Percentiles rank a stretch among this genome's conserved stretches.
phyloP scores from a whole-genome alignment of 2,113 vertebrate species.

The Psettodes erumei region DNA sequence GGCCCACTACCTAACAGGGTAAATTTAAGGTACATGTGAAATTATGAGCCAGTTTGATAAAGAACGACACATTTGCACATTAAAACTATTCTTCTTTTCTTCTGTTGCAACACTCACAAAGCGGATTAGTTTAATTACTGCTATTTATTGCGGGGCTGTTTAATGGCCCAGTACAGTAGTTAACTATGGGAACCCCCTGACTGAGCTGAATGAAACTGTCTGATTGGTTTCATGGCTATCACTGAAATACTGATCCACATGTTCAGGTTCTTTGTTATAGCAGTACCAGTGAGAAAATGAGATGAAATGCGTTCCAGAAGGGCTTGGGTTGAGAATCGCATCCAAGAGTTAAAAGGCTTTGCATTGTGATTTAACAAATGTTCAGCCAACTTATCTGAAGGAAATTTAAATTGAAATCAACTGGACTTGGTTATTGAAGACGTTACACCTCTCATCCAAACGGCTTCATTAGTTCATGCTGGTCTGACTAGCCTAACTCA shows the following conservation, averaged over 20 bases:
- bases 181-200: not conserved
- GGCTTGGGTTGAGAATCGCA: not conserved
- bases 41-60: slow-evolving; percentile 1
- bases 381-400: not conserved
- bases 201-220: not conserved
- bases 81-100: no score
- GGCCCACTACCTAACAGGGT: slow-evolving; percentile 3
- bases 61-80: slow-evolving; percentile 2
- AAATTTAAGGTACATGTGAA: slow-evolving; percentile 17
- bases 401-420: no score
- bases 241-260: not conserved
- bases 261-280: not conserved
- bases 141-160: not conserved
- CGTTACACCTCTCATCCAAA: no score
- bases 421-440: no score
- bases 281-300: not conserved
- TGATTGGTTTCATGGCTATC: not conserved
- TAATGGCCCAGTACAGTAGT: not conserved
- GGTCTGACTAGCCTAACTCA: no score
- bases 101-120: not conserved
- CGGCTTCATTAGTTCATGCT: no score
- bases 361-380: not conserved
- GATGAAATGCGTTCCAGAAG: no score
- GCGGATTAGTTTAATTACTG: slow-evolving; percentile 4
- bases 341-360: not conserved